Conservation (phyloP, 2,797 vertebrate species). For the Cygnus olor region DNA sequence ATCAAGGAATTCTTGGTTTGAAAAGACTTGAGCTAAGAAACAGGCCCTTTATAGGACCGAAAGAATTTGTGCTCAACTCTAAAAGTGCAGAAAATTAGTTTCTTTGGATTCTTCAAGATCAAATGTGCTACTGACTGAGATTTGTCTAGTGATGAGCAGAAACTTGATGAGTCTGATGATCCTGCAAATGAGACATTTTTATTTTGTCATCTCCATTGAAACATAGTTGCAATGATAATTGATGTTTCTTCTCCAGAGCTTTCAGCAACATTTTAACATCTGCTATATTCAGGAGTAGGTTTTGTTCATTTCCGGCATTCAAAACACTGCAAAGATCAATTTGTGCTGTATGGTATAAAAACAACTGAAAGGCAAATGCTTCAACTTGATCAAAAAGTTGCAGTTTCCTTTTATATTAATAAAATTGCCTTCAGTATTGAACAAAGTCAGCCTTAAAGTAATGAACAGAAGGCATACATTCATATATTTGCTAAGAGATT, state of each 20-base stretch:
- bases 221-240: not conserved
- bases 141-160: not conserved
- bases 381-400: not conserved
- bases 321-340: conserved; percentile 3
- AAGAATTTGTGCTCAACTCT: not conserved
- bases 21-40: not conserved
- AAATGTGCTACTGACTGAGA: not conserved
- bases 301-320: not conserved
- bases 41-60: not conserved
- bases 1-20: not conserved
- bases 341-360: not conserved
- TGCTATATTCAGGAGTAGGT: not conserved
- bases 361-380: not conserved
- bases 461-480: not conserved
- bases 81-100: not conserved
- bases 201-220: not conserved
- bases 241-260: not conserved
- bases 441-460: not conserved
- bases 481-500: not conserved
- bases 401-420: not conserved
- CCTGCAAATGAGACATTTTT: not conserved
- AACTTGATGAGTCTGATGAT: conserved; percentile 19
- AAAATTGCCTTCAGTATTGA: not conserved
- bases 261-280: conserved; percentile 26
- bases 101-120: not conserved